Evolutionary conservation across 1,140 invertebrate genomes (phyloP), one percentile per base, ranked within the genome.

Genomic region (Ephestia elutella): DNA sequence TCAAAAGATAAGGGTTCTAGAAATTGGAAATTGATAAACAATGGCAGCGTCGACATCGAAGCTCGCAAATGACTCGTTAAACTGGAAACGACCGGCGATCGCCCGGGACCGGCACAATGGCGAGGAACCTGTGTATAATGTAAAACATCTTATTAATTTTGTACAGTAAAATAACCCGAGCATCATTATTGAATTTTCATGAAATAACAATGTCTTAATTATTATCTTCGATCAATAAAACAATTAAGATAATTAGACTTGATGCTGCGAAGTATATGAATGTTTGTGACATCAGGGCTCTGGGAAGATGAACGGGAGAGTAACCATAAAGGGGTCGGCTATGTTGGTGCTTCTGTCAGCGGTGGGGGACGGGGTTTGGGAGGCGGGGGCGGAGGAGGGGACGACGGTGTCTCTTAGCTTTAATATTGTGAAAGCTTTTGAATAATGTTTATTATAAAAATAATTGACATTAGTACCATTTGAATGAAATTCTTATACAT

Each of bases 271-370:
- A 51, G 38, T 68, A 68, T 11, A 75, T 25, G 44, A 67, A 78
- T 21, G 65, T 50, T 35, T 70, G 51, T 0, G 73, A 63, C 73
- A 80, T 78, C 51, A 74, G 13, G 63, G 55, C 8, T 80, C 78
- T 0, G 77, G 65, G 21, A 77, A 60, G 0, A 64, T 51, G 57
- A 69, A 75, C 7, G 78, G 79, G 21, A 75, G 59, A 0, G 74
- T 64, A 7, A 81, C 75, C 73, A 82, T 78, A 38, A 80, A 76
- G 15, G 78, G 80, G 54, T 86, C 82, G 5, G 78, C 73, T 1
- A 80, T 62, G 56, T 82, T 80, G 44, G 82, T 86, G 56, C 73
- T 66, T 30, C 74, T 65, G 56, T 86, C 81, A n/a, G 62, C 59
- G 19, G 68, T 66, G 49, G 38, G 10, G 15, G 49, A 44, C 15